A percentile compares a stretch with the other conserved stretches of the same genome.
Evolutionary conservation across 2,113 vertebrate species (phyloP).

Genomic region (Chascanopsetta lugubris): DNA sequence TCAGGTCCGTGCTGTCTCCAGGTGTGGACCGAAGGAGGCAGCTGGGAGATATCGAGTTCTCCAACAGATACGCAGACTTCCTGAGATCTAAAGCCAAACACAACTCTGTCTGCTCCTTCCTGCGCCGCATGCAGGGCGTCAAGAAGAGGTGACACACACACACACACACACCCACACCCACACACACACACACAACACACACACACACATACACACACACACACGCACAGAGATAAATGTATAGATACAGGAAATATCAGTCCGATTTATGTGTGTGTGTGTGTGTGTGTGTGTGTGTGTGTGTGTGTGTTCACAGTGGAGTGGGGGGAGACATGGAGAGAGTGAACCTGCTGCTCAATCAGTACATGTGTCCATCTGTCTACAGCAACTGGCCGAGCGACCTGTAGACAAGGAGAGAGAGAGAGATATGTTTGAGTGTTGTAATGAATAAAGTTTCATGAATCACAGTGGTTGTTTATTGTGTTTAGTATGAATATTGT

Average conservation of each 20-base stretch:
- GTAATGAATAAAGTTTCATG: slow-evolving; percentile 45
- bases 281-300: slow-evolving; percentile 12
- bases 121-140: slow-evolving; percentile 75
- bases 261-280: slow-evolving; percentile 1
- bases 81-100: slow-evolving; percentile 82
- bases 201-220: background rate
- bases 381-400: slow-evolving; percentile 67
- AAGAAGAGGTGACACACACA: slow-evolving; percentile 71
- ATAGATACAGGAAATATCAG: background rate
- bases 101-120: slow-evolving; percentile 77
- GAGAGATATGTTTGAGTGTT: too few relatives aligned
- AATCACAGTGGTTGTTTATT: background rate
- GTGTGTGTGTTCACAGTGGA: slow-evolving; percentile 55
- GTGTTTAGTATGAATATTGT: slow-evolving; percentile 3
- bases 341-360: slow-evolving; percentile 75
- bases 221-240: too few relatives aligned
- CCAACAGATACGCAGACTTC: slow-evolving; percentile 81
- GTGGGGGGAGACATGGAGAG: slow-evolving; percentile 68
- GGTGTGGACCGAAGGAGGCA: slow-evolving; percentile 76
- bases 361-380: slow-evolving; percentile 77
- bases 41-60: slow-evolving; percentile 84
- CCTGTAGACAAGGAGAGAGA: slow-evolving; percentile 42
- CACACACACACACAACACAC: background rate
- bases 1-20: slow-evolving; percentile 56
- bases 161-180: background rate